Evolutionary conservation across 2,888 invertebrate genomes (phyloP), one percentile per base, ranked within the genome.

Genomic region (Pseudeuparius sepicola): DNA sequence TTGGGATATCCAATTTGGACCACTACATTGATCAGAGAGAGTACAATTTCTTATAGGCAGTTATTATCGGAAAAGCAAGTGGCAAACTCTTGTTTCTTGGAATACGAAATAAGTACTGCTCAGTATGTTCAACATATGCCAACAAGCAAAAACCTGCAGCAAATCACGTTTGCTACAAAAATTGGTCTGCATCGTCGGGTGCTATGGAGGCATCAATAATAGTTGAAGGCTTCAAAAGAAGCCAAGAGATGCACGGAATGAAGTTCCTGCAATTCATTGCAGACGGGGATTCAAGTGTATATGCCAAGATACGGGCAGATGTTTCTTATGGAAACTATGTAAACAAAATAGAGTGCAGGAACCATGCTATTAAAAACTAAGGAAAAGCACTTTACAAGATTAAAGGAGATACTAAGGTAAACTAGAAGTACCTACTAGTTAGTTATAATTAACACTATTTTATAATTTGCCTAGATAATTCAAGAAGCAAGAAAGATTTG

Each of bases 271-370:
- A 43, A 34, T 40, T 56, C 20, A 45, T 59, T 7, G 56, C 53
- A 9, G 57, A 56, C 44, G 57, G 57, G 6, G 59, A 60, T 37
- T 49, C 52, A 7, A 54, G 49, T 9, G 55, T 57, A 2, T 53
- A 48, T 29, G 40, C 43, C 20, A 46, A 44, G 44, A 44, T 56
- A 4, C 6, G 37, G 12, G 42, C 50, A 39, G 29, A 30, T 13
- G 36, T 45, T n/a, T 41, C 48, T 4, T 54, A 57, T 39, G 40
- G 43, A 1, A 37, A 38, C 7, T 24, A 4, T 9, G 14, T 35
- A 5, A 10, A 29, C 29, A 56, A 50, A 41, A 41, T 54, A 3
- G 55, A 57, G 38, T 58, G 57, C 36, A 36, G 26, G 4, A 56
- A 42, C 10, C 29, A 37, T 30, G 16, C 36, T 12, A 7, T 48